A percentile compares a stretch with the other conserved stretches of the same genome.
phyloP scores from a whole-genome alignment of 64 coral and sea anemone genomes.

The Acropora tenuis region DNA sequence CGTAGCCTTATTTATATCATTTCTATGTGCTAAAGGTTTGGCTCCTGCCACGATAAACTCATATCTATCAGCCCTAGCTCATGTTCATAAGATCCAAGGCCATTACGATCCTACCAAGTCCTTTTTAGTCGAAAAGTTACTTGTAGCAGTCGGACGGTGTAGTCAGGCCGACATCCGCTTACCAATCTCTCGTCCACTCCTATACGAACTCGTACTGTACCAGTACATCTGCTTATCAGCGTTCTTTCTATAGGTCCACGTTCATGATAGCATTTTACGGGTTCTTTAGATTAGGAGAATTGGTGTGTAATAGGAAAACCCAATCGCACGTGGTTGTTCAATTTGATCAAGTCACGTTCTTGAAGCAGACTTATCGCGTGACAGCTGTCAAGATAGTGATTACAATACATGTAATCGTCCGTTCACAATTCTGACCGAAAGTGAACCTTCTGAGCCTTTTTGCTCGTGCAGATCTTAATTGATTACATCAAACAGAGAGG shows the following conservation, averaged over 20 bases:
- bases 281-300: neutral
- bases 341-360: neutral
- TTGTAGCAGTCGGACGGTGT: neutral
- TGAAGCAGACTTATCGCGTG: neutral
- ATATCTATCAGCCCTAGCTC: constrained; percentile 46
- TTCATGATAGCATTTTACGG: neutral
- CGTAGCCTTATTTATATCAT: neutral
- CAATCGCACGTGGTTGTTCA: neutral
- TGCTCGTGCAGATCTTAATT: constrained; percentile 4
- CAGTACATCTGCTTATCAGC: constrained; percentile 32
- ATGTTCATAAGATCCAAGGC: constrained; percentile 9
- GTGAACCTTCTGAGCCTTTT: constrained; percentile 22
- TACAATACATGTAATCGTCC: neutral
- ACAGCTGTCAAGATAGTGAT: constrained; percentile 37
- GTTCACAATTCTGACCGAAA: constrained; percentile 6
- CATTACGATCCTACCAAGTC: neutral
- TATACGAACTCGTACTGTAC: constrained; percentile 4
- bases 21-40: constrained; percentile 8
- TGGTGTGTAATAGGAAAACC: neutral
- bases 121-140: constrained; percentile 11
- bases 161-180: neutral
- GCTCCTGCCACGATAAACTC: neutral
- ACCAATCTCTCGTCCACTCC: neutral
- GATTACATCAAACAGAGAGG: constrained; percentile 7
- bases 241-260: neutral